Base-by-base conservation (phyloP, 1,140 invertebrate genomes). In the Popillia japonica region DNA sequence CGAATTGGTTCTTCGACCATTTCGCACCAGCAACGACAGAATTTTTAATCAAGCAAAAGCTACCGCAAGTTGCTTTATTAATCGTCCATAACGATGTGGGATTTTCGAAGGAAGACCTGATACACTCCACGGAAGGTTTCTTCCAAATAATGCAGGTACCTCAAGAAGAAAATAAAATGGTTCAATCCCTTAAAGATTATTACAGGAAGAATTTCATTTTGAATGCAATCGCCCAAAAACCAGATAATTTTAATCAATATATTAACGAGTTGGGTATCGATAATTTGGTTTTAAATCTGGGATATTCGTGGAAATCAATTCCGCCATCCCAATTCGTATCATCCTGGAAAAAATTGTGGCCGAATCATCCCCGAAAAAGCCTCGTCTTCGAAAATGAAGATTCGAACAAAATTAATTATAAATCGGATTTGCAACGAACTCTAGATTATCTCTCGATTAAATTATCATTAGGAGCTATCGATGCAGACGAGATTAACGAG, bases 1-100 rank as follows among this genome's bases (percentile, higher is more conserved):
- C 27, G 8, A 20, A 68, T 14, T 68, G 61, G 61, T 68, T 68
- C 7, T 27, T 10, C 11, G 61, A 68, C 3, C 27, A 68, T 14
- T 68, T 68, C 22, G 27, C 61, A 68, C 61, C 61, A 68, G 61
- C 61, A 27, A 34, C 27, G 8, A 68, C 61, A 3, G 61, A 68
- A 8, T 68, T 68, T 22, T 34, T 68, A 9, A 68, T 68, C 61
- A 68, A 14, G 11, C 22, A 68, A 68, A 23, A 6, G 20, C 20
- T 68, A 27, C 61, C 61, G 9, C 61, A 27, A 27, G 8, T 23
- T 22, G 61, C 61, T 68, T 68, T 68, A 22, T 34, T 68, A 10
- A 68, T 68, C 11, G 7, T 68, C 2, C 61, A 68, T 27, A 68
- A 34, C 27, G 61, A 68, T 8, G 0, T 68, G 9, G 61, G 61